Conservation (phyloP, 1,140 invertebrate genomes). For the Lutraria rhynchaena region DNA sequence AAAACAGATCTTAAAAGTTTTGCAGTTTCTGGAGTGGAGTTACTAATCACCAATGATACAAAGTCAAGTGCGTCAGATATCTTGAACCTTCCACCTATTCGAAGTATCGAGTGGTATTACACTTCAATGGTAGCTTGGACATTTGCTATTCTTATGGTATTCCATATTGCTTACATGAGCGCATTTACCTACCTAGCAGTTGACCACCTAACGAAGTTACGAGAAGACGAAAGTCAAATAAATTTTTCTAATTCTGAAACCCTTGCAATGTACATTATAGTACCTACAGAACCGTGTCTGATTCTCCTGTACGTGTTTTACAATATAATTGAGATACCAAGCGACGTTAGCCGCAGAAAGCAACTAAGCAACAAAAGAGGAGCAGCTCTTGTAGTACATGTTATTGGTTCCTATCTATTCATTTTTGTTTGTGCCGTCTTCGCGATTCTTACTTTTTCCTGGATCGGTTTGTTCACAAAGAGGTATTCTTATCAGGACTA, state of each 20-base stretch:
- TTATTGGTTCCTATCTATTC: constrained; percentile 54
- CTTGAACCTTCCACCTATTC: constrained; percentile 73
- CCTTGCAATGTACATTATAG: constrained; percentile 63
- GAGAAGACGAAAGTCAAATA: constrained; percentile 43
- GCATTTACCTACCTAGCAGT: constrained; percentile 67
- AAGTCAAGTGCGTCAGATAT: constrained; percentile 64
- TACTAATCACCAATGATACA: constrained; percentile 60
- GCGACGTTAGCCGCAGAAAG: constrained; percentile 23
- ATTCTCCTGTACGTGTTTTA: constrained; percentile 64
- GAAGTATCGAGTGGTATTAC: constrained; percentile 73
- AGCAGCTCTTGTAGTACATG: constrained; percentile 7
- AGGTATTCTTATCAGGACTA: constrained; percentile 70
- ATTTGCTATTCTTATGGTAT: constrained; percentile 67
- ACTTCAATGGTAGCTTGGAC: constrained; percentile 67
- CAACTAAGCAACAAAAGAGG: constrained; percentile 29
- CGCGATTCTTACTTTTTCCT: constrained; percentile 65
- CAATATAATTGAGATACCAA: neutral
- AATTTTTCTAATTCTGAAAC: constrained; percentile 36
- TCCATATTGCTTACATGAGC: constrained; percentile 77
- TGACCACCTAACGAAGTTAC: constrained; percentile 49
- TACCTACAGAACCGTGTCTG: constrained; percentile 67
- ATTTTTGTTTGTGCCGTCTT: constrained; percentile 61
- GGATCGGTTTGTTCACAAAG: constrained; percentile 67
- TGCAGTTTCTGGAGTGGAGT: constrained; percentile 63
- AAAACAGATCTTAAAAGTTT: neutral